phyloP scores from a whole-genome alignment of 2,113 vertebrate genomes.

The Tricholaema leucomelas region DNA sequence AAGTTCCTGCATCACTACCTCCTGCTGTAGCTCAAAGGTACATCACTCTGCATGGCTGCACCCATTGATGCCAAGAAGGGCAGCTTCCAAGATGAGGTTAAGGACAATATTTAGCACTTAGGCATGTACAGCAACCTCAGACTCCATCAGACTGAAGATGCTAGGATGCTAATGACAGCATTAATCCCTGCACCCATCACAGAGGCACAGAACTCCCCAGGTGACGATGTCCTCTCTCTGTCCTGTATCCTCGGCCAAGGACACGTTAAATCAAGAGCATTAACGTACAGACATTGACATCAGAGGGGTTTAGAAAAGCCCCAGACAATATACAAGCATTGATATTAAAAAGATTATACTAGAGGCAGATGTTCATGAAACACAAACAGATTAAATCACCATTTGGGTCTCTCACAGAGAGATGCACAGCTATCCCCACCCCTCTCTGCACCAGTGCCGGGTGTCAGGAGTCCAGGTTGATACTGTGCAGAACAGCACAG shows the following conservation, averaged over 20 bases:
- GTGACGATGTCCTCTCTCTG: neutral
- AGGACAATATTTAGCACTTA: neutral
- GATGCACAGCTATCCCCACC: no score
- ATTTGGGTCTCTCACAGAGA: neutral
- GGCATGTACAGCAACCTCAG: neutral
- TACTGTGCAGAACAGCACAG: neutral
- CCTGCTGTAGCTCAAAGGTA: neutral
- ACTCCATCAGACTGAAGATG: neutral
- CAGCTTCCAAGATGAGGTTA: neutral
- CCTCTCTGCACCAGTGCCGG: rapidly evolving
- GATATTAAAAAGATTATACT: neutral
- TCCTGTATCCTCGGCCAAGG: neutral
- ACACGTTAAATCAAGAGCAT: neutral
- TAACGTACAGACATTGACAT: neutral
- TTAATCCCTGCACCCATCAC: neutral
- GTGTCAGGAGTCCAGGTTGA: neutral
- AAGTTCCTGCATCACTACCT: neutral
- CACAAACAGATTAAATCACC: neutral
- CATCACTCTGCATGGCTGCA: no score
- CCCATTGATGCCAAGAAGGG: neutral
- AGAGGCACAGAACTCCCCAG: no score
- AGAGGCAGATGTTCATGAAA: neutral
- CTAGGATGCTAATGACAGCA: neutral
- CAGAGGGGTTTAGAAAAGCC: neutral
- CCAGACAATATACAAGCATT: neutral